Base-by-base conservation (phyloP, 2,797 vertebrate species). In the Agapornis canus region DNA sequence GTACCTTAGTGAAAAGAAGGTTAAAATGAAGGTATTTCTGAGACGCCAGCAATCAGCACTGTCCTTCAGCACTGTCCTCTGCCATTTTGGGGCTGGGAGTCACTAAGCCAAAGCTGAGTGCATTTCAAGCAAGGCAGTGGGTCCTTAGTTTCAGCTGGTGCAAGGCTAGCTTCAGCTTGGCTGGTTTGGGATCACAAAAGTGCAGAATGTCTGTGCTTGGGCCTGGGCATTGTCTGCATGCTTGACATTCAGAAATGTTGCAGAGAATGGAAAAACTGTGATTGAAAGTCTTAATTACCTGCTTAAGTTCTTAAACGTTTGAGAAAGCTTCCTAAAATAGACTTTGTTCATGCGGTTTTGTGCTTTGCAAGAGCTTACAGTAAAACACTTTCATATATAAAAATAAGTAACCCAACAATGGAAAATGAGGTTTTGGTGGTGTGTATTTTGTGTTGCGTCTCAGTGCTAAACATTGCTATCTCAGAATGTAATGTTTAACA, bases 401-500 rank as follows among this genome's bases (percentile, higher is more conserved):
- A 48, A 40, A n/a, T 11, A 61, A 8, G 21, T 51, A 63, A 31
- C 15, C 8, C 29, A 60, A 4, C 48, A 78, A 75, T 27, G 66
- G 48, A 69, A 92, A 43, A 42, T 60, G 21, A 84, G 11, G 42
- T 83, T 87, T 76, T 59, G 18, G 17, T 61, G 32, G 32, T n/a
- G 5, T 32, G 32, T 71, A 29, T 82, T 90, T 85, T 83, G 42
- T 84, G 47, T 81, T 57, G 49, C 51, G 76, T 89, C 29, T 72
- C 16, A 26, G 57, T 49, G 43, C 76, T 80, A 12, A 84, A 23
- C 35, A 37, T 68, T 27, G 18, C 64, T 57, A 26, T 78, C 48
- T 89, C 23, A 3, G 48, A 79, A 92, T 94, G 92, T 96, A 87
- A 96, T 82, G 47, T 96, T 93, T 97, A 97, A 97, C 80, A 82